Evolutionary conservation across 64 coral and sea anemone species (phyloP), one percentile per base, ranked within the genome.

Genomic region (Cladopsammia gracilis): DNA sequence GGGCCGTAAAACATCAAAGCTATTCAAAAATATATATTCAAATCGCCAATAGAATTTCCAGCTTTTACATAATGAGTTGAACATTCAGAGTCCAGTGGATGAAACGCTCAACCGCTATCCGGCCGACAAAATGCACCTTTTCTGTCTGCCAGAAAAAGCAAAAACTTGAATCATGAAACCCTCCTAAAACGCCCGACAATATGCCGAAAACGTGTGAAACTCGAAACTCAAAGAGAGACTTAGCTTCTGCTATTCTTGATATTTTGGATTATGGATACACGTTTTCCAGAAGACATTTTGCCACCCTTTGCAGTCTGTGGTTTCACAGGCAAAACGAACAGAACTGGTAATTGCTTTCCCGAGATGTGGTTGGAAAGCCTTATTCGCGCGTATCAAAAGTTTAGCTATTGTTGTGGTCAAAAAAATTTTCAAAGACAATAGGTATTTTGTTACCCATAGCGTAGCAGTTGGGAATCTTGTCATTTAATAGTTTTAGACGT

Each of bases 361-460:
- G 53, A 56, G 53, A 56, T 56, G 12, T 56, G 53, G 6, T 56
- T 34, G 34, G 34, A 34, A 34, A 34, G 34, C 0, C 34, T 0
- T 34, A 34, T 34, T 7, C 12, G 14, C 61, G 14, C 19, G 14
- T 75, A 48, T 49, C 18, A 18, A 45, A 12, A 72, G 15, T 72
- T 72, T 72, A 42, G 25, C 34, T 72, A 72, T 72, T 72, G 70
- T 72, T 72, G 70, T 20, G 61, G 61, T 72, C 13, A 25, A 75
- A 75, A 49, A 48, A 48, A 16, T 75, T 75, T 49, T 4, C 7
- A 56, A 22, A 69, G 16, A 75, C 72, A 75, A 75, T 75, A 20
- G 72, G 6, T 45, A 43, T 49, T 75, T 50, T 75, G 72, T 75
- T 20, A 75, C 46, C 65, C 19, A 69, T 19, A 3, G 13, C 61